Base-by-base conservation (phyloP, 53 echinoderm and acorn worm species). In the Henricia sp. region DNA sequence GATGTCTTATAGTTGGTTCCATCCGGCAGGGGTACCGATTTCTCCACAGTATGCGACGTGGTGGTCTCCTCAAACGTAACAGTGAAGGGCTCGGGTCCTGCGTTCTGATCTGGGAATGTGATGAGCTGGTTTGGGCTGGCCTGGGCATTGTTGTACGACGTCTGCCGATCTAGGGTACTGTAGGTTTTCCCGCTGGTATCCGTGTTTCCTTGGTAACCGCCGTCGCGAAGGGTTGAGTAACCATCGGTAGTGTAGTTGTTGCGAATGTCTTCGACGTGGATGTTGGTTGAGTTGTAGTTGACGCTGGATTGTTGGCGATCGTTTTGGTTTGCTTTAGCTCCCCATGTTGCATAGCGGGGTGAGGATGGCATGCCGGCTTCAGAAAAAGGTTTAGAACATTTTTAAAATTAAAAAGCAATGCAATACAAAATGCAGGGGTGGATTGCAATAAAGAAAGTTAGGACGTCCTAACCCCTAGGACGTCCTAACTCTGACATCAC, bases 31-130 rank as follows among this genome's bases (percentile, higher is more conserved):
- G 96, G 96, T 32, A 96, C 94, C 20, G 93, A 89, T 68, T 92
- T 91, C 83, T 96, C 96, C 26, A 96, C 92, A 2, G 84, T 82
- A 59, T 96, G 96, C 23, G 91, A 88, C 3, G 96, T 96, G 24
- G 91, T 96, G 9, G 96, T 94, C 86, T 96, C 96, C 84, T 96
- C 96, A 62, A 89, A 96, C 3, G 96, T 94, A 53, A 96, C 90
- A 37, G 94, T 96, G 86, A 96, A 84, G 66, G 96, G 91, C 4
- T 89, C 80, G 0, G 84, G 66, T 12, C 37, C 66, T 0, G 58
- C 57, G 4, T 60, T 64, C 6, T 84, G 88, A 21, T 78, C 88
- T 0, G 94, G 91, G 86, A 84, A 95, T 13, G 90, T 95, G 39
- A 95, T 92, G 30, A 95, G 74, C 90, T 92, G 95, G 77, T 90